These are phyloP conservation scores for Enteromius mattozi DNA, from an alignment of 2,797 vertebrate genomes.

Conservation along the genomic window DNA sequence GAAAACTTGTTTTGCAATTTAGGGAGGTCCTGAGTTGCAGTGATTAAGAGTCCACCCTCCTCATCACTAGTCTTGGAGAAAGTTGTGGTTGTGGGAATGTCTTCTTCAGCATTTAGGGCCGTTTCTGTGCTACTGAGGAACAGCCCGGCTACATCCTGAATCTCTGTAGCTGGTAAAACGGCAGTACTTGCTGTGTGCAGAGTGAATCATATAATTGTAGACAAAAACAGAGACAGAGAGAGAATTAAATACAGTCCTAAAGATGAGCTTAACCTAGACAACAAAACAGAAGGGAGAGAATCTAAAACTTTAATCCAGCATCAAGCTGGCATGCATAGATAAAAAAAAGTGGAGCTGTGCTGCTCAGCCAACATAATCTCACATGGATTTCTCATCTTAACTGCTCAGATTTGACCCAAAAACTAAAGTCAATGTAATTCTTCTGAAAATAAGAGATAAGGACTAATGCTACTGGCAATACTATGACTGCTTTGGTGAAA, in stretches of 20 bases:
- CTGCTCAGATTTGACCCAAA: constrained; percentile 40
- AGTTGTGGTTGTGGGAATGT: constrained; percentile 14
- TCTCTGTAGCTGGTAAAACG: constrained; percentile 10
- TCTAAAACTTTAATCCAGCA: constrained; percentile 53
- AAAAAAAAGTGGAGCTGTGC: constrained; percentile 8
- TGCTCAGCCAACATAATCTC: constrained; percentile 27
- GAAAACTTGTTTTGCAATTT: constrained; percentile 67
- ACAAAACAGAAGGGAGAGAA: constrained; percentile 58
- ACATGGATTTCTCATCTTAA: constrained; percentile 25
- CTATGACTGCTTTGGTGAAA: neutral
- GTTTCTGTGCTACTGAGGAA: constrained; percentile 37
- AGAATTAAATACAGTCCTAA: constrained; percentile 60
- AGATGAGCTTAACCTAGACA: constrained; percentile 59
- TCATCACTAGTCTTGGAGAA: constrained; percentile 27
- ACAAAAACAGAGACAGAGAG: constrained; percentile 35
- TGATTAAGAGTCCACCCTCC: constrained; percentile 47
- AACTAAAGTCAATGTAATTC: constrained; percentile 17
- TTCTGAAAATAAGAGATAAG: neutral
- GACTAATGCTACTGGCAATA: neutral
- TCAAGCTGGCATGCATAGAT: constrained; percentile 40
- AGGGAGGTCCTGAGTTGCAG: constrained; percentile 37
- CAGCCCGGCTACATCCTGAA: neutral
- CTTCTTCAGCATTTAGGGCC: neutral
- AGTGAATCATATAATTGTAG: constrained; percentile 30
- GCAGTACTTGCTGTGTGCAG: constrained; percentile 29